These are phyloP conservation scores for Tetrapedia diversipes DNA, from an alignment of 2,888 invertebrate species.

Conservation along the genomic window DNA sequence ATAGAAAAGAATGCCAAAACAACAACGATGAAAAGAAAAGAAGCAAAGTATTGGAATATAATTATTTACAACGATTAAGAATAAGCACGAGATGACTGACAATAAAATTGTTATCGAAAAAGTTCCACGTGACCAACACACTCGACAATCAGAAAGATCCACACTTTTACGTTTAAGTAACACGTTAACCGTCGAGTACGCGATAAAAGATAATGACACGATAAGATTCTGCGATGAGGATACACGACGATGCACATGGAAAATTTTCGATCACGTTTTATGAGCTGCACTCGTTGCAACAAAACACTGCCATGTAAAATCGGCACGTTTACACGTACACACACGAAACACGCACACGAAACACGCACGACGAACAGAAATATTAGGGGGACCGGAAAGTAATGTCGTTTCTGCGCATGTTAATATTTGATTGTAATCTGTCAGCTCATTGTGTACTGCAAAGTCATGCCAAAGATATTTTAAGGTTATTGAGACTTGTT, in stretches of 20 bases:
- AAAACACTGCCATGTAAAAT: not conserved
- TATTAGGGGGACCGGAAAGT: no score
- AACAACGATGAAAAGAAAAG: not conserved
- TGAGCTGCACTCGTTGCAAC: not conserved
- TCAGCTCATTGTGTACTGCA: no score
- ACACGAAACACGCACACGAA: no score
- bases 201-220: not conserved
- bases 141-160: not conserved
- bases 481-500: no score
- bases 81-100: constrained; percentile 35
- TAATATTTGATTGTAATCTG: no score
- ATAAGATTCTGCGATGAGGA: not conserved
- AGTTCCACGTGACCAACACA: not conserved
- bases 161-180: not conserved
- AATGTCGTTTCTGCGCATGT: no score
- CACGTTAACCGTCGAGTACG: no score
- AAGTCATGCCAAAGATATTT: no score
- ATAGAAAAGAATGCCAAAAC: not conserved
- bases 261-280: constrained; percentile 3
- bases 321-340: not conserved
- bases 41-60: no score
- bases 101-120: constrained; percentile 12
- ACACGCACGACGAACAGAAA: no score
- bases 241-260: constrained; percentile 14
- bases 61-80: no score